Evolutionary conservation across 1,140 invertebrate genomes (phyloP).

Genomic region (Pseudomyrmex sp.): DNA sequence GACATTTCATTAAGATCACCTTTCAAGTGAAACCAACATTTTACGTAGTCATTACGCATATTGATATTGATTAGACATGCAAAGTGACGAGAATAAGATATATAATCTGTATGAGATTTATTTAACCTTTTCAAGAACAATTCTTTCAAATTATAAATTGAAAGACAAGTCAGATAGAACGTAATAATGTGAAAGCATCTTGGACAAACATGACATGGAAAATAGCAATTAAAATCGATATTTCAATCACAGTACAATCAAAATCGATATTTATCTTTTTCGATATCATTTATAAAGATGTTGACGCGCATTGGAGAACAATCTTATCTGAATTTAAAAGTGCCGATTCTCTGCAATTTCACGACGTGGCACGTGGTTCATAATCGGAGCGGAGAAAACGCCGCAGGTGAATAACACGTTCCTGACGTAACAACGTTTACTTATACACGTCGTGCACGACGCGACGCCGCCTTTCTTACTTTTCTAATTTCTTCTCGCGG

Average conservation of each 20-base stretch:
- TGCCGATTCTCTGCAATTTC: slow-evolving; percentile 18
- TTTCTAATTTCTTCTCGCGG: slow-evolving; percentile 71
- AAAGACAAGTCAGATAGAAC: slow-evolving; percentile 9
- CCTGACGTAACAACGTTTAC: slow-evolving; percentile 66
- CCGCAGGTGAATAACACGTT: slow-evolving; percentile 52
- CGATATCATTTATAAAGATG: background rate
- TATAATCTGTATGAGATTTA: slow-evolving; percentile 45
- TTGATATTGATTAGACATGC: slow-evolving; percentile 26
- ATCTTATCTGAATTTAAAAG: slow-evolving; percentile 9
- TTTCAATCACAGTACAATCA: background rate
- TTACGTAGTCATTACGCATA: slow-evolving; percentile 49
- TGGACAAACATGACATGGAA: background rate
- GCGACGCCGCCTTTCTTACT: slow-evolving; percentile 60
- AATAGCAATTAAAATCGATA: slow-evolving; percentile 18
- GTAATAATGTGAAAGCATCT: slow-evolving; percentile 7
- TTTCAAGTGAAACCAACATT: slow-evolving; percentile 28
- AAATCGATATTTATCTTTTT: no score
- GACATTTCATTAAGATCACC: slow-evolving; percentile 54
- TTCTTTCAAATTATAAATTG: background rate
- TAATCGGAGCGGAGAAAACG: slow-evolving; percentile 63
- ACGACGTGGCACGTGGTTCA: slow-evolving; percentile 32
- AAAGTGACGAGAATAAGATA: slow-evolving; percentile 26
- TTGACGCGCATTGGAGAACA: background rate
- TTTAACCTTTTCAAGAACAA: slow-evolving; percentile 44
- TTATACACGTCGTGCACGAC: slow-evolving; percentile 30